A percentile compares a stretch with the other conserved stretches of the same genome.
Conservation (phyloP, 2,888 invertebrate genomes). For the Tillus elongatus region DNA sequence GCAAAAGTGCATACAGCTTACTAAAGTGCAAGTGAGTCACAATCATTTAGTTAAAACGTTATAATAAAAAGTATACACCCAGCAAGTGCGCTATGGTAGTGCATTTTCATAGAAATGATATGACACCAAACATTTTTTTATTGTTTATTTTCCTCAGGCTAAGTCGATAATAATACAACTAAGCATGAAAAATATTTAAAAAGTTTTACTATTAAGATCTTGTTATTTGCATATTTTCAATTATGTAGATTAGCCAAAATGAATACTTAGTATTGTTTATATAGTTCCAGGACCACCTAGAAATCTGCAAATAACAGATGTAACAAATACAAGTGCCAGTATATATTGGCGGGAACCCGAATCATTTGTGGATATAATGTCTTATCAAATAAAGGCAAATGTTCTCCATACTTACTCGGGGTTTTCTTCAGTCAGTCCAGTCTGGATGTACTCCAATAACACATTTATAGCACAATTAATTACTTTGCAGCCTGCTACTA, state of each 20-base stretch:
- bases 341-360: constrained; percentile 52
- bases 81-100: too few species aligned
- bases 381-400: constrained; percentile 49
- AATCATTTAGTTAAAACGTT: too few species aligned
- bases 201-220: too few species aligned
- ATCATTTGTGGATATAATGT: constrained; percentile 46
- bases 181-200: too few species aligned
- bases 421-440: constrained; percentile 43
- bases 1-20: too few species aligned
- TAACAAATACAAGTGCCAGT: constrained; percentile 55
- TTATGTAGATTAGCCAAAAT: background rate
- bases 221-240: constrained; percentile 11
- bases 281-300: constrained; percentile 63
- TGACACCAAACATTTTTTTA: too few species aligned
- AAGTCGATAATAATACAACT: too few species aligned
- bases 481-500: constrained; percentile 63
- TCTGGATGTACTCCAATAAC: constrained; percentile 52
- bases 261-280: too few species aligned
- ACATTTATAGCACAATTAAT: constrained; percentile 50
- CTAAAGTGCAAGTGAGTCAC: too few species aligned
- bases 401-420: constrained; percentile 52
- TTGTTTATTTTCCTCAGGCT: too few species aligned
- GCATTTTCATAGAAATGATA: too few species aligned
- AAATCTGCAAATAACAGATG: constrained; percentile 48
- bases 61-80: too few species aligned